These are phyloP conservation scores for Himalopsyche japonica DNA, from an alignment of 2,888 invertebrate genomes.

Conservation along the genomic window DNA sequence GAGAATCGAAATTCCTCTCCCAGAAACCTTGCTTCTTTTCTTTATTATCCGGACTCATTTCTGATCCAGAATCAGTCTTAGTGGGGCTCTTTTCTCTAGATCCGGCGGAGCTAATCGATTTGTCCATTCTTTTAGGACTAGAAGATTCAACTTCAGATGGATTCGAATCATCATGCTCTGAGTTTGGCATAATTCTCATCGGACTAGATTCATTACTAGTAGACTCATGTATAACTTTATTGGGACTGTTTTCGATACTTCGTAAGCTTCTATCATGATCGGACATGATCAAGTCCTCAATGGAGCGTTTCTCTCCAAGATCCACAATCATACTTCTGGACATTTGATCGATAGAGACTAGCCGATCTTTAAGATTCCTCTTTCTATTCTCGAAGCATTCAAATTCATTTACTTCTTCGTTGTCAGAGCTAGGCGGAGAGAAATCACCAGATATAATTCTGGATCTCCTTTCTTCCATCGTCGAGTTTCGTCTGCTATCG, in stretches of 20 bases:
- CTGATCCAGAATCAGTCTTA: conserved; percentile 21
- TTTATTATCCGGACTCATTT: conserved; percentile 49
- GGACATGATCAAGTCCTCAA: conserved; percentile 44
- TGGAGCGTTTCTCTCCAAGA: conserved; percentile 51
- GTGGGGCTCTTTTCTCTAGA: not conserved
- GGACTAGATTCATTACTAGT: conserved; percentile 22
- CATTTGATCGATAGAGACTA: conserved; percentile 59
- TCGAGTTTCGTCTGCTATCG: conserved; percentile 54
- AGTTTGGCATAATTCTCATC: not conserved
- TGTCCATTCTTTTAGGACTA: conserved; percentile 8
- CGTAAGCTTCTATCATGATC: conserved; percentile 2
- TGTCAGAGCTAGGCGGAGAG: conserved; percentile 57
- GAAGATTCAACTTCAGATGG: not conserved
- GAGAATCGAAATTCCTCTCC: conserved; percentile 59
- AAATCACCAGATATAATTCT: conserved; percentile 54
- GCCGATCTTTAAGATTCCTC: conserved; percentile 54
- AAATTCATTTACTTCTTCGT: conserved; percentile 47
- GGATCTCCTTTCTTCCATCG: conserved; percentile 57
- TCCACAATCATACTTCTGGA: conserved; percentile 60
- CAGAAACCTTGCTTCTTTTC: conserved; percentile 59
- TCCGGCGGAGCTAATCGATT: conserved; percentile 11
- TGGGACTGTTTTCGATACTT: conserved; percentile 20
- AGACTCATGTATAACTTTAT: conserved; percentile 6
- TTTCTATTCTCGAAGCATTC: conserved; percentile 53
- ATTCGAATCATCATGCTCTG: not conserved